phyloP scores from a whole-genome alignment of 1,140 invertebrate genomes.

The Drosophila kanapiae region DNA sequence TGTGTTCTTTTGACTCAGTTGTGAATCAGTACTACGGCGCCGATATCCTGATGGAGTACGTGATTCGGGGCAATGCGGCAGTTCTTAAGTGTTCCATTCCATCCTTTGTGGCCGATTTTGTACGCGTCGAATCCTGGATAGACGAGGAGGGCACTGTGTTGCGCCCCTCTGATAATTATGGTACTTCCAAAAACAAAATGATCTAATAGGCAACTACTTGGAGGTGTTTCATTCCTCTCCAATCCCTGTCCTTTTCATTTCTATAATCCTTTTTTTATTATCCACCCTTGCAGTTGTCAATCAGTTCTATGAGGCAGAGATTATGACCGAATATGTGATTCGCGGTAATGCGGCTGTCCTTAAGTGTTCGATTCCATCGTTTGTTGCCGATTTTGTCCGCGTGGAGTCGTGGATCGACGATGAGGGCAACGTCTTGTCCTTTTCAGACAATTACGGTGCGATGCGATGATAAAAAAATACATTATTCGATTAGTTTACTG shows the following conservation, averaged over 20 bases:
- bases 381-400: constrained; percentile 92
- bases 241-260: constrained; percentile 32
- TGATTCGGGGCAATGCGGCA: constrained; percentile 89
- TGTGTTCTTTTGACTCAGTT: constrained; percentile 86
- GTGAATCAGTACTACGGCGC: constrained; percentile 93
- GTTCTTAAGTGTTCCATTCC: constrained; percentile 90
- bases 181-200: constrained; percentile 60
- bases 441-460: constrained; percentile 88
- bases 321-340: constrained; percentile 92
- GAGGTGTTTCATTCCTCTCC: constrained; percentile 17
- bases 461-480: constrained; percentile 13
- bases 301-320: constrained; percentile 93
- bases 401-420: constrained; percentile 92
- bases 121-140: constrained; percentile 89
- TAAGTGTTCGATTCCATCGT: constrained; percentile 92
- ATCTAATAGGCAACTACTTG: constrained; percentile 22
- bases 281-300: constrained; percentile 89
- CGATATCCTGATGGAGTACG: constrained; percentile 90
- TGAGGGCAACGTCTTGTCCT: constrained; percentile 87
- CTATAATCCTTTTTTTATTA: constrained; percentile 23
- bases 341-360: constrained; percentile 92
- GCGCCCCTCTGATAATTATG: constrained; percentile 86
- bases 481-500: constrained; percentile 43
- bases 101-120: constrained; percentile 89
- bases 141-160: constrained; percentile 86